Evolutionary conservation across 2,797 vertebrate genomes (phyloP), one percentile per base, ranked within the genome.

Genomic region (Ataeniobius toweri): DNA sequence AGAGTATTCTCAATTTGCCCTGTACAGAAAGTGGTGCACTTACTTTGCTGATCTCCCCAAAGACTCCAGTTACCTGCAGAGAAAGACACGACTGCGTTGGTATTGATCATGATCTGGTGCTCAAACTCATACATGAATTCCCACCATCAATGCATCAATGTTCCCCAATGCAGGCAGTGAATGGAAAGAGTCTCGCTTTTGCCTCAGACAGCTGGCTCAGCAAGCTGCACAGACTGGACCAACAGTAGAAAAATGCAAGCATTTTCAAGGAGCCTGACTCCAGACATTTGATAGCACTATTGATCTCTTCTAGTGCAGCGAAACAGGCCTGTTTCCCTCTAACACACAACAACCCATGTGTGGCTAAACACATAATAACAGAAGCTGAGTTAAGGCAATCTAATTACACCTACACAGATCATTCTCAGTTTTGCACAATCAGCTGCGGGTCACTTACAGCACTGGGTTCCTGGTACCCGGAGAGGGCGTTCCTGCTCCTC

Each of bases 41-140:
- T 94, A 99, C 98, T 98, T 91, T 97, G 98, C 88, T 97, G 98
- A 24, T 99, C 98, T 88, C 98, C 97, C 98, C 98, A 99, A 82
- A 98, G 96, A 94, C 95, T 98, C 98, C 98, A 99, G 96, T 98
- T 99, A 96, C 98, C 98, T 99, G 94, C 73, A 94, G 92, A 74
- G 79, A 82, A 93, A 86, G 41, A 88, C 61, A 75, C 85, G 22
- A 53, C 31, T 31, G 51, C 50, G 69, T 89, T 61, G 83, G 78
- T 81, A 80, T 67, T 78, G 78, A 85, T 84, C 78, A 61, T 80
- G 36, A 83, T 79, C 48, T 28, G 20, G 18, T 77, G 44, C 79
- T 73, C 6, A 79, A 76, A 76, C 24, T 61, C 65, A 68, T 79
- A 77, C 63, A 76, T 59, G 31, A 69, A 81, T 85, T 85, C 10